Evolutionary conservation across 2,888 invertebrate genomes (phyloP).

Genomic region (Drosophila melanosoma): DNA sequence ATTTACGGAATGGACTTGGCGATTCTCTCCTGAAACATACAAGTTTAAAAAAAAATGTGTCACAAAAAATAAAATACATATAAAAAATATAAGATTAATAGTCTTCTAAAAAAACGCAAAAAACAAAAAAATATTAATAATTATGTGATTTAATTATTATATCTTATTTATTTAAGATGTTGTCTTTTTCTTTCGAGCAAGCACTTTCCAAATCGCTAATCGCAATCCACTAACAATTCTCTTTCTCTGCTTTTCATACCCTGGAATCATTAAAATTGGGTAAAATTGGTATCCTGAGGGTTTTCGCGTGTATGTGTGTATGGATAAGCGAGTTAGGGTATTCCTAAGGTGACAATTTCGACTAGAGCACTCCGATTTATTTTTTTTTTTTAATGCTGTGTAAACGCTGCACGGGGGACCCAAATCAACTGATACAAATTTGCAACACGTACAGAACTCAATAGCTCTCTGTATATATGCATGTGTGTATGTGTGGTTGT

Average conservation of each 20-base stretch:
- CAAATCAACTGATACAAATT: conserved; percentile 78
- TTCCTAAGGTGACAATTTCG: neutral
- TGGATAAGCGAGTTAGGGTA: neutral
- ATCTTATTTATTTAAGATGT: neutral
- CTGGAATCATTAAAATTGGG: neutral
- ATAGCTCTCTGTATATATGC: conserved; percentile 17
- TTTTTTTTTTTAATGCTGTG: conserved; percentile 21
- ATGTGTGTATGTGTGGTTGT: conserved; percentile 18
- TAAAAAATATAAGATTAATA: neutral
- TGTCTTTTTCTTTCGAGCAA: conserved; percentile 33
- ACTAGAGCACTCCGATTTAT: neutral
- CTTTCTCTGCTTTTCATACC: neutral
- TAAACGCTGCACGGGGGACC: conserved; percentile 53
- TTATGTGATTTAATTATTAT: neutral
- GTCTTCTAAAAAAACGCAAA: neutral
- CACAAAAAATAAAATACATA: neutral
- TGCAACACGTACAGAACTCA: conserved; percentile 69
- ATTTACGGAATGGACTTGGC: neutral
- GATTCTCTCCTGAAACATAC: too few species aligned
- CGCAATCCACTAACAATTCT: conserved; percentile 39
- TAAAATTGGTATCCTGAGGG: neutral
- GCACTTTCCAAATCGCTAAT: conserved; percentile 39
- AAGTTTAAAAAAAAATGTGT: neutral
- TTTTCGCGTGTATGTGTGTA: neutral
- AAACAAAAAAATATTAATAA: neutral